Percentiles rank a stretch among this genome's conserved stretches.
Conservation (phyloP, 64 coral and sea anemone genomes). For the Actinia equina region DNA sequence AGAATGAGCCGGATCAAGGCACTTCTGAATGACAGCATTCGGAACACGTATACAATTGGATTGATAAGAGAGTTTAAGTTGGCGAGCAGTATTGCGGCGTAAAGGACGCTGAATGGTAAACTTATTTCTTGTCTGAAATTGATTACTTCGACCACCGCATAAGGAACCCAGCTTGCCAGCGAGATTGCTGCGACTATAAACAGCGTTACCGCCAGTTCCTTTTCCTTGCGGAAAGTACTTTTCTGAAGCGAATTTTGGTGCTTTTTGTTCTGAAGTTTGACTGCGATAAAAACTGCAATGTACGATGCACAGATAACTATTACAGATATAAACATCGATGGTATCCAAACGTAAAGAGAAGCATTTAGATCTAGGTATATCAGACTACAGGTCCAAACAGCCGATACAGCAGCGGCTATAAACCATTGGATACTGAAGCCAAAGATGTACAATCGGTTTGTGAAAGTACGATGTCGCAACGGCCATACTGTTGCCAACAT, state of each 20-base stretch:
- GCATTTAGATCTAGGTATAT: background rate
- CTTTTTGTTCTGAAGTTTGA: background rate
- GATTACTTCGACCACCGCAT: background rate
- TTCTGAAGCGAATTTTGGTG: background rate
- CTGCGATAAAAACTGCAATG: background rate
- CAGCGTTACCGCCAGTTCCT: conserved; percentile 20
- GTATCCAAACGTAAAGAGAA: conserved; percentile 12
- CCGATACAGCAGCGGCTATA: background rate
- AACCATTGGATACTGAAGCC: background rate
- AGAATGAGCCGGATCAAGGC: background rate
- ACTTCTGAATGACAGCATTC: conserved; percentile 14
- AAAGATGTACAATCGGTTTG: background rate
- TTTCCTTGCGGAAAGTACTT: background rate
- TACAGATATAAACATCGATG: background rate
- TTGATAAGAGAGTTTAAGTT: conserved; percentile 14
- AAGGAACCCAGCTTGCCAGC: background rate
- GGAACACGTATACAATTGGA: conserved; percentile 3
- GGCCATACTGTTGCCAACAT: conserved; percentile 12
- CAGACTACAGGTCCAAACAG: conserved; percentile 7
- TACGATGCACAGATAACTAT: background rate
- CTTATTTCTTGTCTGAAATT: background rate
- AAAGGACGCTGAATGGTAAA: background rate
- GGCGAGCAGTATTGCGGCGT: background rate
- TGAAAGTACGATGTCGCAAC: background rate
- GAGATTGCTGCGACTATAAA: conserved; percentile 12